These are phyloP conservation scores for Rhinoraja longicauda DNA, from an alignment of 2,797 vertebrate species.

Conservation along the genomic window DNA sequence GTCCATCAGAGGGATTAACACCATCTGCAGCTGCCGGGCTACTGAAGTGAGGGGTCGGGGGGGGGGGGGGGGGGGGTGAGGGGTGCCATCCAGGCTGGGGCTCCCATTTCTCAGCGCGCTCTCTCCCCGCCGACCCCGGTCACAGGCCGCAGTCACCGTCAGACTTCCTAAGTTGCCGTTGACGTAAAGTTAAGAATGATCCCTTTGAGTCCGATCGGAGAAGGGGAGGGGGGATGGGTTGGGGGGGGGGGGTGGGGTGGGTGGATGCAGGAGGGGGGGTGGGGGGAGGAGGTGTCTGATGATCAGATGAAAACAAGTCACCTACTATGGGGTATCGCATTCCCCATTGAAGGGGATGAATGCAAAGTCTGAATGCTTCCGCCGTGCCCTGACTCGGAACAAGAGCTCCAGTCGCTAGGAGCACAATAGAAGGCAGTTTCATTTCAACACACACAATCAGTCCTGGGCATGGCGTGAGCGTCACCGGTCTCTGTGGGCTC, in stretches of 20 bases:
- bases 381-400: not conserved
- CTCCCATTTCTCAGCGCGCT: not conserved
- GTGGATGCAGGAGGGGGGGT: too few relatives aligned
- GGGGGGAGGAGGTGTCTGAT: not conserved
- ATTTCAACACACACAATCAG: not conserved
- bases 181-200: not conserved
- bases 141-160: not conserved
- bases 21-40: not conserved
- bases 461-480: not conserved
- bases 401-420: not conserved
- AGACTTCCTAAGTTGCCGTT: not conserved
- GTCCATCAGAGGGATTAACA: not conserved
- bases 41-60: too few relatives aligned
- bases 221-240: not conserved
- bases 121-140: not conserved
- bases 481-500: not conserved
- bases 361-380: not conserved
- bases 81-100: not conserved
- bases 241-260: not conserved
- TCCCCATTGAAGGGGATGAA: conserved; percentile 28
- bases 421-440: not conserved
- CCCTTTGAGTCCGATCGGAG: not conserved
- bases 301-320: not conserved
- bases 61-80: too few relatives aligned
- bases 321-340: not conserved